Base-by-base conservation (phyloP, 2,888 invertebrate genomes). In the Microplitis deprimator region DNA sequence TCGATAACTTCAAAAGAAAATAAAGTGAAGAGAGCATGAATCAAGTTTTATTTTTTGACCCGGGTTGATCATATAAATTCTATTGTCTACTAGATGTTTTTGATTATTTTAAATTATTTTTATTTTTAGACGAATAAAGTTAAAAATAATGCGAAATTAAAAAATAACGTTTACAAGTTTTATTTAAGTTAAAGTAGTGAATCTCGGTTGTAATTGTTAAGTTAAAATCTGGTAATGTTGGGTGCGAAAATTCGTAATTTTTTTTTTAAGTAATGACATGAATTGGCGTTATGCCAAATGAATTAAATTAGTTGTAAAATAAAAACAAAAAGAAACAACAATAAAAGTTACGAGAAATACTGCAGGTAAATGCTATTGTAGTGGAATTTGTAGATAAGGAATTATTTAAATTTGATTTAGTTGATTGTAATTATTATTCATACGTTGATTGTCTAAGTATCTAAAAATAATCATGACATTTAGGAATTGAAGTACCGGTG, bases 221-320 rank as follows among this genome's bases (percentile, higher is more conserved):
- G n/a, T 17, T 62, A 29, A 29, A 65, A 29, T 65, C 65, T 29
- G 65, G 65, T 29, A 0, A 38, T 29, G 38, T 65, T 65, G 38
- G 20, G 65, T 38, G 65, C 13, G 13, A 50, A 50, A 50, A 50
- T 50, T 50, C 38, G 38, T 65, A 16, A 62, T 62, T 62, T 62
- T 10, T 38, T 65, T 65, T 65, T 65, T 38, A 65, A 65, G 29
- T 39, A 13, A 5, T 39, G 74, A 41, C 65, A 29, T 29, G 40
- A 40, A 20, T 76, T 77, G 79, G 76, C 79, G 79, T 79, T 80
- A 79, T 79, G 76, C 70, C 73, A 75, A 79, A 81, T 77, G 67
- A 10, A 39, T 68, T 75, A 73, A 67, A 75, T 73, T 75, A 50
- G 10, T 50, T 68, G 67, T 50, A 70, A 73, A 69, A 75, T 20